These are phyloP conservation scores for Tridacna crocea DNA, from an alignment of 2,888 invertebrate genomes.

Conservation along the genomic window DNA sequence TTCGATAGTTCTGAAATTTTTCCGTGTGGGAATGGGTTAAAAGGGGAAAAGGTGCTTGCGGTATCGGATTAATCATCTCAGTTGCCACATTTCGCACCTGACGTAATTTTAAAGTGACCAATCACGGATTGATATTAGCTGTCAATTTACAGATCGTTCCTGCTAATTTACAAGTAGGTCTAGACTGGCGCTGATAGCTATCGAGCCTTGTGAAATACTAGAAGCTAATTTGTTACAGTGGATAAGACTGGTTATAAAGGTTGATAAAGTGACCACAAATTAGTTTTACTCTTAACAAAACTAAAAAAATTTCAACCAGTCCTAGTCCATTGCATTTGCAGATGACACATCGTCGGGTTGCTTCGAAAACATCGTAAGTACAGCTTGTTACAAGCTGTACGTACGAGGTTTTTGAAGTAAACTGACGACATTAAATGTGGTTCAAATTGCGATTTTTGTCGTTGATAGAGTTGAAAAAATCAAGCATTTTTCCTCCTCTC, in stretches of 20 bases:
- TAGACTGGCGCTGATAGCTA: background rate
- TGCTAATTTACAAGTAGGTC: background rate
- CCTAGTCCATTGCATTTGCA: too few species aligned
- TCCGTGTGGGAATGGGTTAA: too few species aligned
- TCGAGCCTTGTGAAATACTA: background rate
- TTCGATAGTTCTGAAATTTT: too few species aligned
- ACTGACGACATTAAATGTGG: too few species aligned
- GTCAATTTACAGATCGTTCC: background rate
- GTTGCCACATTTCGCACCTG: background rate
- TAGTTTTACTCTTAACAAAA: background rate
- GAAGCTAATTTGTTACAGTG: background rate
- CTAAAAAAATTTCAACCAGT: too few species aligned
- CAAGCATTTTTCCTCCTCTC: too few species aligned
- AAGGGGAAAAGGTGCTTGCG: background rate
- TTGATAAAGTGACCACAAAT: background rate
- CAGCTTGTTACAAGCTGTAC: too few species aligned
- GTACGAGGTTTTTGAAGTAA: too few species aligned
- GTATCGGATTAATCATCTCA: background rate
- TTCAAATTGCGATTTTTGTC: too few species aligned
- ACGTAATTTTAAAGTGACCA: conserved; percentile 9
- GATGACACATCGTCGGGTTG: too few species aligned
- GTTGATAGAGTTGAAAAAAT: too few species aligned
- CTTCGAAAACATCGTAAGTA: too few species aligned
- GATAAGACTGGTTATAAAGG: background rate
- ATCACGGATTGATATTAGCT: background rate